These are phyloP conservation scores for Hydra vulgaris DNA, from an alignment of 30 jellyfish, hydroid and myxozoan species.

Conservation along the genomic window DNA sequence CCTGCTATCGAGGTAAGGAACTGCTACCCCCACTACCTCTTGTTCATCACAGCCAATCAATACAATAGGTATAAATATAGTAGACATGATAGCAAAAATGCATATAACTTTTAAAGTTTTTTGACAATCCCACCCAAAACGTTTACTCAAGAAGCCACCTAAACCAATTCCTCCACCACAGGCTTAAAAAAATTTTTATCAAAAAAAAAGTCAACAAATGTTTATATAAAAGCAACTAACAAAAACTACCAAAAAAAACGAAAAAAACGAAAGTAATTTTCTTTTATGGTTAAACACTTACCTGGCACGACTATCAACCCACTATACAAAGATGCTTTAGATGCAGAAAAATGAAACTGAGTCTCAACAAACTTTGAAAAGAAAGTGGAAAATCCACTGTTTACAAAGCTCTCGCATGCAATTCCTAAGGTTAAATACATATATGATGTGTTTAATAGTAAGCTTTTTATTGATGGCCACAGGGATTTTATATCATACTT, in stretches of 20 bases:
- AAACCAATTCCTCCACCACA: slow-evolving; percentile 64
- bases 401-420: slow-evolving; percentile 57
- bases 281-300: no score
- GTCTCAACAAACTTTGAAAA: slow-evolving; percentile 65
- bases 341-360: slow-evolving; percentile 55
- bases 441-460: slow-evolving; percentile 40
- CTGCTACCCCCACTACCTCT: slow-evolving; percentile 34
- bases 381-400: slow-evolving; percentile 77
- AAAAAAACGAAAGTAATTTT: no score
- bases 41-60: slow-evolving; percentile 59
- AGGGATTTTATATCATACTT: slow-evolving; percentile 16
- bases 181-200: background rate
- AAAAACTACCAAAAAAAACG: no score
- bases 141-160: slow-evolving; percentile 51
- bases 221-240: no score
- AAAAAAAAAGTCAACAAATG: no score
- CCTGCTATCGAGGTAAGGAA: background rate
- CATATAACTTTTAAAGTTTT: slow-evolving; percentile 32
- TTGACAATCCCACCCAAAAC: slow-evolving; percentile 58
- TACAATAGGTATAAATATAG: slow-evolving; percentile 25
- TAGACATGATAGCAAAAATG: slow-evolving; percentile 38
- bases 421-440: slow-evolving; percentile 40
- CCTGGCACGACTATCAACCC: slow-evolving; percentile 79
- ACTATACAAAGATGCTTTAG: slow-evolving; percentile 61
- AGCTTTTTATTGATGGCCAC: slow-evolving; percentile 34